Percentiles rank a stretch among this genome's conserved stretches.
phyloP scores from a whole-genome alignment of 1,140 invertebrate species.

The Mesaphorura yosii region DNA sequence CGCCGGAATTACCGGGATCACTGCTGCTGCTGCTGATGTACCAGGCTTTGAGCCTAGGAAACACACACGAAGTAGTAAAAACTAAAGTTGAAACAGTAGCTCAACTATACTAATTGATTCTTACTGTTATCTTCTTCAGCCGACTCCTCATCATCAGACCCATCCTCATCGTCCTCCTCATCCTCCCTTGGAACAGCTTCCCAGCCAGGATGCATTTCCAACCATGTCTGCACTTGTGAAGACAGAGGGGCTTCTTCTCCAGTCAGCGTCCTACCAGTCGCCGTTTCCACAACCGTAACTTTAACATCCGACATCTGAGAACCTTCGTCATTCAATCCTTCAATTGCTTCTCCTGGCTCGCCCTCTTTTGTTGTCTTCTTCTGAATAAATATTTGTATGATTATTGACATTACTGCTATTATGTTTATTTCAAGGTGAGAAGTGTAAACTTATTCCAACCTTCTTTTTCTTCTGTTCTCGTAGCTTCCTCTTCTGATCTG shows the following conservation, averaged over 20 bases:
- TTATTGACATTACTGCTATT: not conserved
- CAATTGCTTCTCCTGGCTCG: slow-evolving; percentile 20
- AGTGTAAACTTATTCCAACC: slow-evolving; percentile 9
- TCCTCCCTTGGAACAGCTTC: slow-evolving; percentile 45
- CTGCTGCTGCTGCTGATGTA: no score
- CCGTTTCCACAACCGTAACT: slow-evolving; percentile 48
- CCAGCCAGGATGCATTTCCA: slow-evolving; percentile 40
- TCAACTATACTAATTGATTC: not conserved
- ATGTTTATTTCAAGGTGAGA: not conserved
- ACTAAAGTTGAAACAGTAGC: no score
- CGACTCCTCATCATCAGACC: slow-evolving; percentile 20
- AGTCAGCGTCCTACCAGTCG: slow-evolving; percentile 44
- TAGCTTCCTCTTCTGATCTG: slow-evolving; percentile 35
- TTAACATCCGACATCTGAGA: slow-evolving; percentile 34
- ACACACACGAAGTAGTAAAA: no score
- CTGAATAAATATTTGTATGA: slow-evolving; percentile 7
- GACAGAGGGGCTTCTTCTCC: slow-evolving; percentile 49
- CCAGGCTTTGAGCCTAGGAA: no score
- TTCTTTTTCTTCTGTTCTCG: slow-evolving; percentile 36
- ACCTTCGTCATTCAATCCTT: slow-evolving; percentile 22
- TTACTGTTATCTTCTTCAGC: slow-evolving; percentile 29
- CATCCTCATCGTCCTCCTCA: slow-evolving; percentile 33
- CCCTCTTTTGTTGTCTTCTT: slow-evolving; percentile 22
- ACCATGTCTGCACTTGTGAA: slow-evolving; percentile 44
- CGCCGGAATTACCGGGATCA: no score